phyloP scores from a whole-genome alignment of 2,888 invertebrate species.

The Athalia circularis region DNA sequence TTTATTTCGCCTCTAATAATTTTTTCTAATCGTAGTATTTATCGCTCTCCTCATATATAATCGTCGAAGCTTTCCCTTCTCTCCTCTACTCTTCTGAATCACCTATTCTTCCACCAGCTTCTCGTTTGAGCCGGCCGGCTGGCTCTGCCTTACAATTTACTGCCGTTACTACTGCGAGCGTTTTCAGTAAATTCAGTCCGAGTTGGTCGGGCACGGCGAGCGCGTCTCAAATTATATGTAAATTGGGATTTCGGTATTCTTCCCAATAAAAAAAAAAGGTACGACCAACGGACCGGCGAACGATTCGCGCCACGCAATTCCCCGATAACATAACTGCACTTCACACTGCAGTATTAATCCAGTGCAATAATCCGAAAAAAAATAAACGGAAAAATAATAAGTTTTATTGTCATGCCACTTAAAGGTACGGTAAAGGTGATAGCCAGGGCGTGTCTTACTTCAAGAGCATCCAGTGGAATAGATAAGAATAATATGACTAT shows the following conservation, averaged over 20 bases:
- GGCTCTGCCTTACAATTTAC: neutral
- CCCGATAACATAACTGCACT: too few relatives aligned
- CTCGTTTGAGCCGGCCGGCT: constrained; percentile 23
- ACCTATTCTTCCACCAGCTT: constrained; percentile 5
- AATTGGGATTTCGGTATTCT: neutral
- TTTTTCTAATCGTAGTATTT: too few relatives aligned
- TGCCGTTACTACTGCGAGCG: neutral
- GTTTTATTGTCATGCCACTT: constrained; percentile 14
- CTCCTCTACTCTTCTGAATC: neutral
- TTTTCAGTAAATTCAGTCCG: constrained; percentile 55
- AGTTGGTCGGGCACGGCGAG: constrained; percentile 54
- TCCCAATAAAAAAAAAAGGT: too few relatives aligned
- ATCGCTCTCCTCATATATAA: neutral
- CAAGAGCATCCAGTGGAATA: constrained; percentile 37
- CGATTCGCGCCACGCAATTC: too few relatives aligned
- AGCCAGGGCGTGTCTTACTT: constrained; percentile 56
- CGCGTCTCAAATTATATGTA: constrained; percentile 11
- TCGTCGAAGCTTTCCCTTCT: neutral
- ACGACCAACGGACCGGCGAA: too few relatives aligned
- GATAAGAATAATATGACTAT: constrained; percentile 49
- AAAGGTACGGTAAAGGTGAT: constrained; percentile 49
- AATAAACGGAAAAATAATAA: neutral
- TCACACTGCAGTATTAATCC: too few relatives aligned
- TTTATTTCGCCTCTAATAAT: too few relatives aligned
- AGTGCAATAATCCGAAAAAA: neutral